A percentile compares a stretch with the other conserved stretches of the same genome.
These are phyloP conservation scores for Thalpophila matura DNA, from an alignment of 2,888 invertebrate genomes.

Conservation along the genomic window DNA sequence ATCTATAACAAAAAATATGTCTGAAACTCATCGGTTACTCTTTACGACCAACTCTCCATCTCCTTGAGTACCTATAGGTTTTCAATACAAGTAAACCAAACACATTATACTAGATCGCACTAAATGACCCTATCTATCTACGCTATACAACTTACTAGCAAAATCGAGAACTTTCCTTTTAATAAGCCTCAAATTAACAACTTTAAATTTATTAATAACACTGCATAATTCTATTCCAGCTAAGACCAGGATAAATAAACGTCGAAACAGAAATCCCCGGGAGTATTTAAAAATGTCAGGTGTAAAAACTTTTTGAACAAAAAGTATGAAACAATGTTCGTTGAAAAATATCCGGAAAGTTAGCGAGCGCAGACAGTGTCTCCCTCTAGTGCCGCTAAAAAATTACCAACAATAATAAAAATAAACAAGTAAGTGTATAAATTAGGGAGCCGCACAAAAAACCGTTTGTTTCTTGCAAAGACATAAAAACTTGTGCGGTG, in stretches of 20 bases:
- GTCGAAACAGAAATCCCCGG: slow-evolving; percentile 2
- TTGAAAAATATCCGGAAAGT: slow-evolving; percentile 45
- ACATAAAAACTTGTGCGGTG: slow-evolving; percentile 57
- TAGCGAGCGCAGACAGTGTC: slow-evolving; percentile 32
- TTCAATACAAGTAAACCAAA: no score
- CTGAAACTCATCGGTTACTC: no score
- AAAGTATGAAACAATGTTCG: slow-evolving; percentile 37
- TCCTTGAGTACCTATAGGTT: no score
- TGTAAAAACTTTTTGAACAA: slow-evolving; percentile 44
- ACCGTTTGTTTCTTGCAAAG: slow-evolving; percentile 56
- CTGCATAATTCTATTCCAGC: neutral
- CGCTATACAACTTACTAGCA: neutral
- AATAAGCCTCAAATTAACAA: neutral
- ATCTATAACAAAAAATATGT: no score
- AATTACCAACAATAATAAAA: slow-evolving; percentile 61
- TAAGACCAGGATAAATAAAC: slow-evolving; percentile 6
- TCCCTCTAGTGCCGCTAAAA: slow-evolving; percentile 50
- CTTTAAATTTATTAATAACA: slow-evolving; percentile 9
- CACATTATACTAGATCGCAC: neutral
- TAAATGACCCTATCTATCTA: no score
- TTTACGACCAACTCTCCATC: no score
- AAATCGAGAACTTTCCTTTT: slow-evolving; percentile 11
- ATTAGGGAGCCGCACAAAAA: slow-evolving; percentile 50
- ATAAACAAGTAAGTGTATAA: slow-evolving; percentile 63
- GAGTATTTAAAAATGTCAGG: slow-evolving; percentile 40